Percentiles rank a stretch among this genome's conserved stretches.
Conservation (phyloP, 2,113 vertebrate genomes). For the Myotis lucifugus region DNA sequence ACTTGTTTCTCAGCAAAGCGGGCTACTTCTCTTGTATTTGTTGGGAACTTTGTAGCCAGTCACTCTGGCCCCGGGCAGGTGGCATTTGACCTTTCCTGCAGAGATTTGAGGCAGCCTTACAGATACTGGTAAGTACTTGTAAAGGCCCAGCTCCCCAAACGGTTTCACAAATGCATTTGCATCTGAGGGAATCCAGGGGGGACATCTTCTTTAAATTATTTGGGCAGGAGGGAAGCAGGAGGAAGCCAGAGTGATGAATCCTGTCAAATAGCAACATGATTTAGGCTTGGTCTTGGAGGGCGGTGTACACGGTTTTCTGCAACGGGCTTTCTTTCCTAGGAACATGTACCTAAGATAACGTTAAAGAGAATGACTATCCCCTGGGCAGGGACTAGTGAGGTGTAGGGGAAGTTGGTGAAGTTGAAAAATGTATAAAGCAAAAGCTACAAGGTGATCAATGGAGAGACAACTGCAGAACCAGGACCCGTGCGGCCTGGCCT, state of each 20-base stretch:
- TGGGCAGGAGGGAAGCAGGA: background rate
- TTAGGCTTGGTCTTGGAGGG: background rate
- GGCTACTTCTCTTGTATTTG: slow-evolving; percentile 82
- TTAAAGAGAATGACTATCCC: background rate
- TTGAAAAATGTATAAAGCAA: background rate
- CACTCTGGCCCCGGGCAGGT: slow-evolving; percentile 38
- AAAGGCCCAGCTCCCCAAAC: background rate
- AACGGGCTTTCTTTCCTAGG: background rate
- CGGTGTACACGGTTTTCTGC: background rate
- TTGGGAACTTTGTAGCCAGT: slow-evolving; percentile 75
- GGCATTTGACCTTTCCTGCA: slow-evolving; percentile 22
- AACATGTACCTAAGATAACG: background rate
- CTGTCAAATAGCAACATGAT: background rate
- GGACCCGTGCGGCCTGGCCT: background rate
- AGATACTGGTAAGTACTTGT: slow-evolving; percentile 22
- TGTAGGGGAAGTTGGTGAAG: background rate
- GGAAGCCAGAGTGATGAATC: background rate
- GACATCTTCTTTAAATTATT: background rate
- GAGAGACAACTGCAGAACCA: background rate
- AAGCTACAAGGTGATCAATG: background rate
- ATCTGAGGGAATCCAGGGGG: background rate
- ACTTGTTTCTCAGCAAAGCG: slow-evolving; percentile 80
- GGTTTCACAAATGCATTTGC: background rate
- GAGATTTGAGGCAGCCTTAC: background rate
- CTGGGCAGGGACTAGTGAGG: background rate